Conservation (phyloP, 2,888 invertebrate genomes). For the Brachynemurus nebulosus region DNA sequence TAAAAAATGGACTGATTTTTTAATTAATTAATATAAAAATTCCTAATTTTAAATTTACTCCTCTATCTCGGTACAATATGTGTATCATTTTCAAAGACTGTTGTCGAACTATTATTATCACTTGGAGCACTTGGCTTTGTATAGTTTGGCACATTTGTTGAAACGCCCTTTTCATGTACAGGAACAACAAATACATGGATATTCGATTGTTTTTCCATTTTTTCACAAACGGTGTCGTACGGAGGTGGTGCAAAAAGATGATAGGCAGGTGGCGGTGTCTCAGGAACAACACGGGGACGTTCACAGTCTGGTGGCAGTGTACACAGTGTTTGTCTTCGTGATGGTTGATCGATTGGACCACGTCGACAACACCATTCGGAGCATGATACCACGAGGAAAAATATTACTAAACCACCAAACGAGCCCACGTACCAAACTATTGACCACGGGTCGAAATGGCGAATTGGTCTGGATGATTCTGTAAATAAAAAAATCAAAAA, state of each 20-base stretch:
- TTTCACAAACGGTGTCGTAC: conserved; percentile 35
- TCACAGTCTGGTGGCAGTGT: conserved; percentile 16
- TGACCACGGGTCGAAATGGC: conserved; percentile 36
- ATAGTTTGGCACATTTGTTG: too few relatives aligned
- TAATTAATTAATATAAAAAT: too few relatives aligned
- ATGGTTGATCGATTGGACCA: conserved; percentile 17
- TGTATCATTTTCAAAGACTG: too few relatives aligned
- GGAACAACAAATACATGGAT: background rate
- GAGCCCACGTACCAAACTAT: conserved; percentile 43
- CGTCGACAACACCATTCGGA: conserved; percentile 41
- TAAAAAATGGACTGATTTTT: too few relatives aligned
- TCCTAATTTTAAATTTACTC: too few relatives aligned
- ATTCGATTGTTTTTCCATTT: conserved; percentile 17
- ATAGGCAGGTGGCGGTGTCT: conserved; percentile 39
- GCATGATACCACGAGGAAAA: conserved; percentile 40
- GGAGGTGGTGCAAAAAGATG: conserved; percentile 41
- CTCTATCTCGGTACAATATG: too few relatives aligned
- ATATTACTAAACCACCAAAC: conserved; percentile 39
- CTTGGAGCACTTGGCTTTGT: too few relatives aligned
- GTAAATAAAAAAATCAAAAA: too few relatives aligned
- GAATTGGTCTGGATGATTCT: conserved; percentile 12
- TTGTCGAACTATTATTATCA: too few relatives aligned
- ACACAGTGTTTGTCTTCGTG: conserved; percentile 14
- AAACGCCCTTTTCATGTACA: too few relatives aligned
- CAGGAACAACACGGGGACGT: conserved; percentile 19